Evolutionary conservation across 2,797 vertebrate genomes (phyloP).

Genomic region (Ctenochaetus hawaiiensis): DNA sequence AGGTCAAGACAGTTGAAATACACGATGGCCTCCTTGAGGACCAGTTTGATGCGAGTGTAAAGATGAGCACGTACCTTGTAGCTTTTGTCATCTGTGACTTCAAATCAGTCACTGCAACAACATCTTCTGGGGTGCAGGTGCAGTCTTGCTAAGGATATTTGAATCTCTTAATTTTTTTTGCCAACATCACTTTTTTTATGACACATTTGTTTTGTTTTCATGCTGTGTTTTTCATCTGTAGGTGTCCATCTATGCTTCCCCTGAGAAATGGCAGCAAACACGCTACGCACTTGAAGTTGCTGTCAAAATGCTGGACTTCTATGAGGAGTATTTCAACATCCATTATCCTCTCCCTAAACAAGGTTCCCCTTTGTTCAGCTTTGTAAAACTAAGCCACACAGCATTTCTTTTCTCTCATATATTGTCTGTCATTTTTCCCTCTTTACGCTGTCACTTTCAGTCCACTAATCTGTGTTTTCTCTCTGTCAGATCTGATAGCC

Average conservation of each 20-base stretch:
- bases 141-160: conserved; percentile 7
- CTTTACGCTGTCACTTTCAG: background rate
- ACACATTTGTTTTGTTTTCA: background rate
- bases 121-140: conserved; percentile 85
- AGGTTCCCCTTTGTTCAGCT: conserved; percentile 61
- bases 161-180: background rate
- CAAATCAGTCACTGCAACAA: conserved; percentile 78
- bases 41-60: conserved; percentile 83
- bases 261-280: conserved; percentile 86
- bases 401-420: background rate
- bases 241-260: conserved; percentile 86
- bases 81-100: conserved; percentile 88
- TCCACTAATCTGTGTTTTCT: background rate
- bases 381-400: background rate
- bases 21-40: conserved; percentile 80
- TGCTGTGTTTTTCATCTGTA: conserved; percentile 43
- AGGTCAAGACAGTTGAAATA: conserved; percentile 81
- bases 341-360: conserved; percentile 87
- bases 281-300: conserved; percentile 86
- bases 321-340: conserved; percentile 88
- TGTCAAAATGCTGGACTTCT: conserved; percentile 87
- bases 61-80: conserved; percentile 87
- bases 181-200: background rate
- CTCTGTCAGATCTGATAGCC: conserved; percentile 86
- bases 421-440: background rate